These are phyloP conservation scores for Hyles vespertilio DNA, from an alignment of 1,140 invertebrate genomes.

Conservation along the genomic window DNA sequence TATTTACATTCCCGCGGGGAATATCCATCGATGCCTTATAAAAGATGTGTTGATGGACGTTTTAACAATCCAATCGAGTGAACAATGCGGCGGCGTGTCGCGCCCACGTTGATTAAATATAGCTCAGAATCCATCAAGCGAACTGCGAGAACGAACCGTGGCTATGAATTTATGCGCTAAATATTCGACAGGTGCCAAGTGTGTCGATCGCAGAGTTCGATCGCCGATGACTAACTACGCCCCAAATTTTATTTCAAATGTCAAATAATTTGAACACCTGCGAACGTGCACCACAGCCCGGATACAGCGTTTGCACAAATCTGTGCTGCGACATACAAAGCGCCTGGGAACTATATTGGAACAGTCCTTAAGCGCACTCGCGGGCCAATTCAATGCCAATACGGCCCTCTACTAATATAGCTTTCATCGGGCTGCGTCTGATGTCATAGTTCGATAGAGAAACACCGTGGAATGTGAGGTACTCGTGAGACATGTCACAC, in stretches of 20 bases:
- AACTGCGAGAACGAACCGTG: slow-evolving; percentile 53
- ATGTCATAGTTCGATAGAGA: no score
- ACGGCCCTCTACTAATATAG: not conserved
- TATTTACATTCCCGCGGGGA: slow-evolving; percentile 24
- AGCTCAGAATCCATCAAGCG: slow-evolving; percentile 69
- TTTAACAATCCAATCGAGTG: slow-evolving; percentile 51
- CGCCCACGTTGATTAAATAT: slow-evolving; percentile 66
- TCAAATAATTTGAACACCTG: slow-evolving; percentile 71
- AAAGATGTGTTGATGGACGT: slow-evolving; percentile 39
- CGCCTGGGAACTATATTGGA: not conserved
- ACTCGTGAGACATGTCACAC: no score
- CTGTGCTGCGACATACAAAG: not conserved
- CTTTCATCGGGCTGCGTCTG: not conserved
- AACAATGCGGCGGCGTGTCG: slow-evolving; percentile 62
- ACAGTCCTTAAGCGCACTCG: not conserved
- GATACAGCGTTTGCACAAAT: not conserved
- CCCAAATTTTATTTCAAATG: slow-evolving; percentile 73
- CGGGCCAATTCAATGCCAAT: not conserved
- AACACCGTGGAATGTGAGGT: no score
- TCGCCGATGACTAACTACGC: slow-evolving; percentile 69
- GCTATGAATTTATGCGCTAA: slow-evolving; percentile 74
- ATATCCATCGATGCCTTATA: slow-evolving; percentile 34
- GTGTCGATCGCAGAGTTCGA: slow-evolving; percentile 69
- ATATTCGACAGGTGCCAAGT: slow-evolving; percentile 76
- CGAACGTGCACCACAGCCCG: slow-evolving; percentile 34